Conservation (phyloP, 2,113 vertebrate genomes). For the Dicaeum eximium region DNA sequence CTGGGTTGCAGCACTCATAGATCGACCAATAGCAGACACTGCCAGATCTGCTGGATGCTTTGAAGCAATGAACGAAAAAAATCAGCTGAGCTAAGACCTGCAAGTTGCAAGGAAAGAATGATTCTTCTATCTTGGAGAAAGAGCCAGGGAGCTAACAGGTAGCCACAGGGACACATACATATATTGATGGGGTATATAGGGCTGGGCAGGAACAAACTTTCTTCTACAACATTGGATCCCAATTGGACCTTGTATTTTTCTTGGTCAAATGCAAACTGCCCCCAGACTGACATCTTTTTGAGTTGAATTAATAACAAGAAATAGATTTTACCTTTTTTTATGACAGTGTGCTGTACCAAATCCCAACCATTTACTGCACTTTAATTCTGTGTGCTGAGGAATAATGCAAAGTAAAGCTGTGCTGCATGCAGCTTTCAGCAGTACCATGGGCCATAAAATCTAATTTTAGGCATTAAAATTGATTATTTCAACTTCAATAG, state of each 20-base stretch:
- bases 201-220: not conserved
- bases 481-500: constrained; percentile 5
- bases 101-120: not conserved
- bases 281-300: not conserved
- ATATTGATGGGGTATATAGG: not conserved
- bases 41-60: not conserved
- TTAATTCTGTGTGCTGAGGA: constrained; percentile 5
- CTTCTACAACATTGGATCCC: not conserved
- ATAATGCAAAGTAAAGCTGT: not conserved
- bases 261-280: not conserved
- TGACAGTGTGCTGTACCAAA: not conserved
- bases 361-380: not conserved
- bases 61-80: not conserved
- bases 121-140: not conserved
- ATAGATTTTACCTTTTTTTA: not conserved
- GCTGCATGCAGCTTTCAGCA: not conserved
- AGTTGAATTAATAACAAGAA: not conserved
- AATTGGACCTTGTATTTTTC: not conserved
- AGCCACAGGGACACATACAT: not conserved
- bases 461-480: constrained; percentile 33
- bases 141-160: not conserved
- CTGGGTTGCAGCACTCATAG: not conserved
- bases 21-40: not conserved
- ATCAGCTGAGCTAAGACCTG: not conserved
- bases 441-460: not conserved